A percentile compares a stretch with the other conserved stretches of the same genome.
These are phyloP conservation scores for Morbakka virulenta DNA, from an alignment of 30 jellyfish, hydroid and myxozoan species.

Conservation along the genomic window DNA sequence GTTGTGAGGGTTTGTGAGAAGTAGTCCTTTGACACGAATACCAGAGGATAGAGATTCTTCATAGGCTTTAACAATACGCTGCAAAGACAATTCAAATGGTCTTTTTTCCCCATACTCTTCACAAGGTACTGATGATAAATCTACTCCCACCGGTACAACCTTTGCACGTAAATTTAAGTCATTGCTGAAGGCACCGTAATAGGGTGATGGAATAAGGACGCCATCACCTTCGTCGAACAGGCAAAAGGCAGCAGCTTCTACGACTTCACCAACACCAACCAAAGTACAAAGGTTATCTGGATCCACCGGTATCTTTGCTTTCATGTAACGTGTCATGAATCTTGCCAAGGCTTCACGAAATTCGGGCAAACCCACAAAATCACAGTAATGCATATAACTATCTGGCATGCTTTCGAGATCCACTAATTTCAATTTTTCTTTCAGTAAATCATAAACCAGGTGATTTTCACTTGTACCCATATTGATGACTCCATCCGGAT, in stretches of 20 bases:
- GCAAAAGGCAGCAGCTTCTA: conserved; percentile 59
- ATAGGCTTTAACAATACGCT: conserved; percentile 50
- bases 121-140: conserved; percentile 14
- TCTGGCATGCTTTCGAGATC: conserved; percentile 28
- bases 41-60: conserved; percentile 23
- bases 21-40: conserved; percentile 28
- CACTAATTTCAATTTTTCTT: conserved; percentile 23
- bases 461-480: conserved; percentile 79
- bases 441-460: conserved; percentile 30
- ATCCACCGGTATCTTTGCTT: conserved; percentile 32
- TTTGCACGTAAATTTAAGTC: conserved; percentile 49
- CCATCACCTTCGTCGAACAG: conserved; percentile 73
- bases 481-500: conserved; percentile 74
- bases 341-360: conserved; percentile 54
- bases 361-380: conserved; percentile 43
- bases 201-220: conserved; percentile 75
- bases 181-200: conserved; percentile 64
- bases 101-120: conserved; percentile 41
- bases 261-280: conserved; percentile 80
- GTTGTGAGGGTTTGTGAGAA: conserved; percentile 69
- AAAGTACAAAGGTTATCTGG: conserved; percentile 43
- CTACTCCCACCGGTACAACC: conserved; percentile 28
- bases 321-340: conserved; percentile 44
- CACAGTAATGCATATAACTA: conserved; percentile 31
- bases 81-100: conserved; percentile 63